phyloP scores from a whole-genome alignment of 64 coral and sea anemone species.

The Actinia tenebrosa region DNA sequence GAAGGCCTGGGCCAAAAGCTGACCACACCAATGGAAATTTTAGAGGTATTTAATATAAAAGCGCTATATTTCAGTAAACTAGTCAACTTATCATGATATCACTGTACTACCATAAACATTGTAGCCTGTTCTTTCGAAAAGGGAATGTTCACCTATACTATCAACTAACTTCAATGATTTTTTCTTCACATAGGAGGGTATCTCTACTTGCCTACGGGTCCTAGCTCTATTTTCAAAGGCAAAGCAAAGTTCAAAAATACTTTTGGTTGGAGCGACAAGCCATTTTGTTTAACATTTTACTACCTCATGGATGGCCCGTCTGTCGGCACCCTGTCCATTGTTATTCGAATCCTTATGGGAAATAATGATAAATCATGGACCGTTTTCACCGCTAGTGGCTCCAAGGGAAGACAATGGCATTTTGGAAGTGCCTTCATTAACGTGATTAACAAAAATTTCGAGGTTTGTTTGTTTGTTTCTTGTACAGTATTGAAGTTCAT shows the following conservation, averaged over 20 bases:
- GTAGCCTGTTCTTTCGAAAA: too few relatives aligned
- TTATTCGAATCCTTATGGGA: not conserved
- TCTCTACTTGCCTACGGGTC: slow-evolving; percentile 1
- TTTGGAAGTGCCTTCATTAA: not conserved
- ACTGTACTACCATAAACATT: too few relatives aligned
- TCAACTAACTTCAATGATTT: not conserved
- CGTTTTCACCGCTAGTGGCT: not conserved
- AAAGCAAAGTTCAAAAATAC: slow-evolving; percentile 4
- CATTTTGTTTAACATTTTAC: slow-evolving; percentile 1
- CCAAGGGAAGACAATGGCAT: slow-evolving; percentile 15
- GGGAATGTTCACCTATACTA: too few relatives aligned
- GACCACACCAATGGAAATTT: slow-evolving; percentile 11
- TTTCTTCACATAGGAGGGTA: not conserved
- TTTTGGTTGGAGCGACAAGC: slow-evolving; percentile 8
- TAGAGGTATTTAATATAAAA: not conserved
- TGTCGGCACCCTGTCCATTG: not conserved
- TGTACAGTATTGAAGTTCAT: too few relatives aligned
- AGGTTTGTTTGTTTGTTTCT: not conserved
- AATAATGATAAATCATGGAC: not conserved
- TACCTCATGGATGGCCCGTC: slow-evolving; percentile 2
- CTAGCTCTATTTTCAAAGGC: not conserved
- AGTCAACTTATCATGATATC: too few relatives aligned
- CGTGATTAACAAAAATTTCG: not conserved
- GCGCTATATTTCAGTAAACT: too few relatives aligned
- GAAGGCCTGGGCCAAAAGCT: not conserved